phyloP scores from a whole-genome alignment of 2,113 vertebrate genomes.

The Chloebia gouldiae region DNA sequence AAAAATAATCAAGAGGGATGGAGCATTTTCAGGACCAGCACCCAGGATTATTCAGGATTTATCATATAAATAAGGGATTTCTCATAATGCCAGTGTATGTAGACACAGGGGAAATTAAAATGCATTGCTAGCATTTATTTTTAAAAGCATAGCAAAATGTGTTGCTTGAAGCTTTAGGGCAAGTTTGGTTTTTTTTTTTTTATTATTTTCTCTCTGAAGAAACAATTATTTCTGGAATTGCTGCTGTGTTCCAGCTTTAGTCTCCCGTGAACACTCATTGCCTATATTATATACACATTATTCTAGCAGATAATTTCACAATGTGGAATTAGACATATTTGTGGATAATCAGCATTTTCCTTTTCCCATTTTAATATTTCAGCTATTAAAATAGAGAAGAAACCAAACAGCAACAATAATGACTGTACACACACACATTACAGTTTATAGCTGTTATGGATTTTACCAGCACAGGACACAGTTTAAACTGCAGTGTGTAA shows the following conservation, averaged over 20 bases:
- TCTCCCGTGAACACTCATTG: not conserved
- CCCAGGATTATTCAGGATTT: not conserved
- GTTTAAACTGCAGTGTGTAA: constrained; percentile 23
- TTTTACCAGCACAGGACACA: not conserved
- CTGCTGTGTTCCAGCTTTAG: constrained; percentile 2
- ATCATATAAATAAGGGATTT: constrained; percentile 10
- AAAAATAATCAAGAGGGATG: not conserved
- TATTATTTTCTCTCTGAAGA: not conserved
- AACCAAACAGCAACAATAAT: not conserved
- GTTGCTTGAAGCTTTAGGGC: constrained; percentile 15
- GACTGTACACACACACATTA: not conserved
- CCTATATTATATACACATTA: not conserved
- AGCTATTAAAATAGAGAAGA: constrained; percentile 7
- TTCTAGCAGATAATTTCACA: not conserved
- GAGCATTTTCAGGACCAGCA: not conserved
- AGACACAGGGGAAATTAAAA: constrained; percentile 55
- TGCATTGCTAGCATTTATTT: constrained; percentile 18
- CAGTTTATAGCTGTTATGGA: not conserved
- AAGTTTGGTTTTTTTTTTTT: not conserved
- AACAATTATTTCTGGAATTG: constrained; percentile 27
- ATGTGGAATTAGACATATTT: constrained; percentile 2
- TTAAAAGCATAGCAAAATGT: constrained; percentile 25
- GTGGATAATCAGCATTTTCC: constrained; percentile 24
- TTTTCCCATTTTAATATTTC: constrained; percentile 26
- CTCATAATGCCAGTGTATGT: not conserved